A percentile compares a stretch with the other conserved stretches of the same genome.
Conservation (phyloP, 2,888 invertebrate genomes). For the Poecilobothrus nobilitatus region DNA sequence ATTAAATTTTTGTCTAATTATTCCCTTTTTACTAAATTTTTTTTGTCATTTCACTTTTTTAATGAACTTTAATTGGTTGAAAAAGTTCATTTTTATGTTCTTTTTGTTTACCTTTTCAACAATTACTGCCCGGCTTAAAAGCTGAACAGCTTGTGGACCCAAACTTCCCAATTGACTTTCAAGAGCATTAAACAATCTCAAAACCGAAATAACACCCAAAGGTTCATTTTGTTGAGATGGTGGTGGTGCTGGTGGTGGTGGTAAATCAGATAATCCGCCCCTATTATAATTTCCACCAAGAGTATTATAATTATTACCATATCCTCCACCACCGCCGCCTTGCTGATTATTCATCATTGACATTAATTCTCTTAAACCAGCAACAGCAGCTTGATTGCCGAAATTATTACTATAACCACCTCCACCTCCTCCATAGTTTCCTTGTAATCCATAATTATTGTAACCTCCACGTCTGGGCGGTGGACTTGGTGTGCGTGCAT, state of each 20-base stretch:
- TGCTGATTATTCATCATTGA: conserved; percentile 1
- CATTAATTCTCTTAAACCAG: neutral
- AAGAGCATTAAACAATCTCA: conserved; percentile 22
- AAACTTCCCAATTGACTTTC: conserved; percentile 23
- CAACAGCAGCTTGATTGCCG: neutral
- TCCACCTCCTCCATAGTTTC: conserved; percentile 2
- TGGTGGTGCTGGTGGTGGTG: conserved; percentile 10
- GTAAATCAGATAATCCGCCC: conserved; percentile 8
- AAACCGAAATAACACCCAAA: conserved; percentile 20
- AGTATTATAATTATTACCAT: neutral
- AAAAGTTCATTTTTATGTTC: neutral
- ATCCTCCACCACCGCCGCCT: conserved; percentile 8
- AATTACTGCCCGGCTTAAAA: conserved; percentile 20
- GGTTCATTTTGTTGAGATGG: conserved; percentile 13
- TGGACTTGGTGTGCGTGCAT: conserved; percentile 21
- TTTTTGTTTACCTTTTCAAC: conserved; percentile 21
- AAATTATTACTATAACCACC: neutral
- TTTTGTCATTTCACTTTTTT: neutral
- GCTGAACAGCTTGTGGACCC: conserved; percentile 22
- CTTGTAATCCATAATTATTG: conserved; percentile 7
- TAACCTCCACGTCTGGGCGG: neutral
- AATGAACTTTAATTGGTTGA: neutral
- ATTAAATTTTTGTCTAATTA: neutral
- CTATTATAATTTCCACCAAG: neutral
- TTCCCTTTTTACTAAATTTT: neutral